Evolutionary conservation across 1,140 invertebrate species (phyloP).

Genomic region (Neomicropteryx cornuta): DNA sequence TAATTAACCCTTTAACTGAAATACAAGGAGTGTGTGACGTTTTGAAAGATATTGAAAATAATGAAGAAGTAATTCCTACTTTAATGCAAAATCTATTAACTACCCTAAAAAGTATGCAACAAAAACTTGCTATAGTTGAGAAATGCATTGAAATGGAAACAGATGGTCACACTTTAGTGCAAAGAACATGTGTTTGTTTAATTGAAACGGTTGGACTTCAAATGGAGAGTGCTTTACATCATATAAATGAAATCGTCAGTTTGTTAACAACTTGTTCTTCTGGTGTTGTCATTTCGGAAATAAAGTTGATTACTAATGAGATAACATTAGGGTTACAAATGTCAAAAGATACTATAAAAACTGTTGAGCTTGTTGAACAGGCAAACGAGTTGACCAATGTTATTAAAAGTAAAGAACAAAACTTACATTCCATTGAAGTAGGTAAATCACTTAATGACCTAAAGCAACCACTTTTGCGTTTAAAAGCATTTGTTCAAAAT

Average conservation of each 20-base stretch:
- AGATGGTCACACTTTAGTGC: slow-evolving; percentile 48
- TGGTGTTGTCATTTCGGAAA: slow-evolving; percentile 20
- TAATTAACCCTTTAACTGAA: slow-evolving; percentile 49
- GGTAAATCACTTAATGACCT: no score
- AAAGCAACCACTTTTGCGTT: no score
- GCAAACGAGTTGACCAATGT: slow-evolving; percentile 30
- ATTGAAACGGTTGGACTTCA: slow-evolving; percentile 43
- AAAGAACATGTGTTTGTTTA: slow-evolving; percentile 49
- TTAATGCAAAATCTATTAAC: slow-evolving; percentile 45
- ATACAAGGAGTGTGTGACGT: slow-evolving; percentile 46
- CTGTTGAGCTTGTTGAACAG: slow-evolving; percentile 35
- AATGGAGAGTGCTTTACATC: slow-evolving; percentile 36
- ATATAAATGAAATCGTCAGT: slow-evolving; percentile 38
- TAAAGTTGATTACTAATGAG: slow-evolving; percentile 33
- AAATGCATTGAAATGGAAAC: slow-evolving; percentile 56
- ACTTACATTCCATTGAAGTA: no score
- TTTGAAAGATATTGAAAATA: slow-evolving; percentile 25
- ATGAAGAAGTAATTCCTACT: slow-evolving; percentile 31
- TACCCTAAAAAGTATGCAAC: slow-evolving; percentile 47
- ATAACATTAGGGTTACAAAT: slow-evolving; percentile 38
- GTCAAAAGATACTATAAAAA: slow-evolving; percentile 38
- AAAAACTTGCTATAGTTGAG: slow-evolving; percentile 49
- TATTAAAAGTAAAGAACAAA: no score
- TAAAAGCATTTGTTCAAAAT: no score
- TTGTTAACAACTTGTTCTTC: no score